These are phyloP conservation scores for Montipora sp. DNA, from an alignment of 64 coral and sea anemone genomes.

Conservation along the genomic window DNA sequence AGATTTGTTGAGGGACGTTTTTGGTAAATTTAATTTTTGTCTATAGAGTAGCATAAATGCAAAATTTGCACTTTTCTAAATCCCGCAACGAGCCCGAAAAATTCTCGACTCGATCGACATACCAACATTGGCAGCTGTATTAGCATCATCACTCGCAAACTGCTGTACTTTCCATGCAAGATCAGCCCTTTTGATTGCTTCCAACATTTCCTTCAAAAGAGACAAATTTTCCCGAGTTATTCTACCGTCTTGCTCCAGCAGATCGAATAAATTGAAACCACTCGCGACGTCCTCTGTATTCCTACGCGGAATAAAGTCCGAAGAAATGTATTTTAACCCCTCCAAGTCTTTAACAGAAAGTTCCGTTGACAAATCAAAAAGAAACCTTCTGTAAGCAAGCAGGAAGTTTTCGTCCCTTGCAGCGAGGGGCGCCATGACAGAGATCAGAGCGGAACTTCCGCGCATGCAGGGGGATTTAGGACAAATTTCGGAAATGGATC, in stretches of 20 bases:
- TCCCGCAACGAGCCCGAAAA: too few relatives aligned
- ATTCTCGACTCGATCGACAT: too few relatives aligned
- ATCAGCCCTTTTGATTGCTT: constrained; percentile 1
- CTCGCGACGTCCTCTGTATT: background rate
- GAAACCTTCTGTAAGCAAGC: background rate
- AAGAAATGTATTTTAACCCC: background rate
- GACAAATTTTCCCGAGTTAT: background rate
- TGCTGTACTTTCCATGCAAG: background rate
- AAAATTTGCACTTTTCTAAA: too few relatives aligned
- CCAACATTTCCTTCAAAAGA: background rate
- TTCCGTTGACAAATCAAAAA: background rate
- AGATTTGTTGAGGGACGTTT: too few relatives aligned
- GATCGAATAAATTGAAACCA: background rate
- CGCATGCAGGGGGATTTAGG: too few relatives aligned
- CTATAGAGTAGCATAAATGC: too few relatives aligned
- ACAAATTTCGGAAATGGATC: too few relatives aligned
- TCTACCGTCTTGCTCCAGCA: background rate
- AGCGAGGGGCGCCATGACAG: background rate
- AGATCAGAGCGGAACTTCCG: too few relatives aligned
- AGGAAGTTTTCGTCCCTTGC: background rate
- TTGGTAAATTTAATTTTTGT: too few relatives aligned
- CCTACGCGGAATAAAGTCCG: background rate
- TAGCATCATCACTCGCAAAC: background rate
- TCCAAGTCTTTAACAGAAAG: background rate
- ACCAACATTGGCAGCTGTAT: background rate